Conservation (phyloP, 2,888 invertebrate genomes). For the Troides helena region DNA sequence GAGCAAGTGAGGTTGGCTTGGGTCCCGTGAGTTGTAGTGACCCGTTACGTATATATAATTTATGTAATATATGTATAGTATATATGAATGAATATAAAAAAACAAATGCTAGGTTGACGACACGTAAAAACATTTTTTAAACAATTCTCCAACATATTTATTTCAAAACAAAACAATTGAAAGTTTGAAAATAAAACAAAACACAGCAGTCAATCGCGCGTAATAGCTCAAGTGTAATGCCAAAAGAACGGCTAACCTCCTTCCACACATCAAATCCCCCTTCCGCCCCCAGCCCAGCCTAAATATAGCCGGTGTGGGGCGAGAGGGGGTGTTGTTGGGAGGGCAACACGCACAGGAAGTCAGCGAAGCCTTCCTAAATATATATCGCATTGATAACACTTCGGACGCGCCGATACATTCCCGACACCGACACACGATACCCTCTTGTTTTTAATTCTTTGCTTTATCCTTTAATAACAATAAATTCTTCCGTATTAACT, state of each 20-base stretch:
- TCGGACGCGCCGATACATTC: constrained; percentile 21
- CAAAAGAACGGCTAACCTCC: constrained; percentile 17
- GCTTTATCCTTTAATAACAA: too few species aligned
- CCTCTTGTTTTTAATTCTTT: not conserved
- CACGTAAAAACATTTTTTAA: too few species aligned
- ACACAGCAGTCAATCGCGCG: constrained; percentile 12
- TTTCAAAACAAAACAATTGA: not conserved
- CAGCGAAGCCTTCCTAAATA: constrained; percentile 30
- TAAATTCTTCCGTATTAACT: too few species aligned
- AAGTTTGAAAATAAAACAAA: not conserved
- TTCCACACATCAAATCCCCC: constrained; percentile 27
- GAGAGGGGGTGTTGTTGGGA: constrained; percentile 32
- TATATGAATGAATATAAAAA: too few species aligned
- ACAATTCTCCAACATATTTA: too few species aligned
- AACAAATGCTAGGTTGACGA: too few species aligned
- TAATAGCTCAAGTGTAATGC: constrained; percentile 19
- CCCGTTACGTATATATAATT: too few species aligned
- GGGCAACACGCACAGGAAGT: constrained; percentile 56
- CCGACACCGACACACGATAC: not conserved
- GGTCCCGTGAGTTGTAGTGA: too few species aligned
- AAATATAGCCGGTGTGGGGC: constrained; percentile 33
- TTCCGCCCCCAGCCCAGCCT: constrained; percentile 35
- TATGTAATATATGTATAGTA: too few species aligned
- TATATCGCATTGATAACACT: constrained; percentile 28
- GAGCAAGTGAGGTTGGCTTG: too few species aligned